phyloP scores from a whole-genome alignment of 2,888 invertebrate genomes.

The Drosophila tanythrix region DNA sequence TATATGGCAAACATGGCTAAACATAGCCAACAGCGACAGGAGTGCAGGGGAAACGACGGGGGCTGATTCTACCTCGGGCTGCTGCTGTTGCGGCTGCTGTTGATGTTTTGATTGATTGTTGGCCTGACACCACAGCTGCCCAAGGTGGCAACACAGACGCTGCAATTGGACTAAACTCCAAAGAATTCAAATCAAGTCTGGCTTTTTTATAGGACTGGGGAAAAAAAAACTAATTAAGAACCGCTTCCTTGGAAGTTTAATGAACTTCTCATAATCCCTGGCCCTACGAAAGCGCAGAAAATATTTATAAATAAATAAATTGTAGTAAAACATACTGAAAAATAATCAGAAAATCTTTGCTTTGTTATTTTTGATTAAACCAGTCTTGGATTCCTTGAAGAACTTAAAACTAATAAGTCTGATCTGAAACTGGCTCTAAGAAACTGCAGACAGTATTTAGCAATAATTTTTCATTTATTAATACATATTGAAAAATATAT shows the following conservation, averaged over 20 bases:
- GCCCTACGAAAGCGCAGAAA: not conserved
- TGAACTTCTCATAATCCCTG: not conserved
- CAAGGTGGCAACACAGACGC: constrained; percentile 45
- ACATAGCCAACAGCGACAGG: constrained; percentile 58
- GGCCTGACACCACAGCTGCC: constrained; percentile 52
- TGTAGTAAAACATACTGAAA: not conserved
- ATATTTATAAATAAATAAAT: not conserved
- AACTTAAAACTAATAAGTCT: not conserved
- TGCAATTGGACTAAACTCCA: constrained; percentile 4
- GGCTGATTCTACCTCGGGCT: constrained; percentile 33
- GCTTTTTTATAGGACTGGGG: not conserved
- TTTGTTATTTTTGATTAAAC: not conserved
- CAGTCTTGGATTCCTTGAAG: not conserved
- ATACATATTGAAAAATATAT: not conserved
- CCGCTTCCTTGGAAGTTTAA: not conserved
- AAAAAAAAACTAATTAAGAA: not conserved
- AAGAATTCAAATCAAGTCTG: not conserved
- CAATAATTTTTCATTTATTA: not conserved
- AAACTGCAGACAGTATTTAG: not conserved
- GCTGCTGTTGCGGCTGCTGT: constrained; percentile 58
- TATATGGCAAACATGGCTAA: constrained; percentile 57
- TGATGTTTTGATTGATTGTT: constrained; percentile 78
- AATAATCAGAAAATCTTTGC: not conserved
- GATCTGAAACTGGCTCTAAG: not conserved
- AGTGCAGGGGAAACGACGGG: constrained; percentile 12